Conservation (phyloP, 2,888 invertebrate species). For the Ligdia adustata region DNA sequence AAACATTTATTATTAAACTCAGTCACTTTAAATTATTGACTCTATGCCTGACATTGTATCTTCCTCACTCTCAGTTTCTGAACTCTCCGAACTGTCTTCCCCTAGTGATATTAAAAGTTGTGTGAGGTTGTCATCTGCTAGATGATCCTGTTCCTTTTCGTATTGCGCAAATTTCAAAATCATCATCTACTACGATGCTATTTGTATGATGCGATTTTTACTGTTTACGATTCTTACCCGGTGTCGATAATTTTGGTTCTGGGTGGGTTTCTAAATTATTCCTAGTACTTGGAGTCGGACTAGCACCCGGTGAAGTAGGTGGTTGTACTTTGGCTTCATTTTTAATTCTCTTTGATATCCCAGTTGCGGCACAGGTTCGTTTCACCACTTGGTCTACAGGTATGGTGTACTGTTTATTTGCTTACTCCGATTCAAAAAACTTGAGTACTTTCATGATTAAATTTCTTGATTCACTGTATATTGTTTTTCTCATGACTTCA, state of each 20-base stretch:
- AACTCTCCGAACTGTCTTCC: too few relatives aligned
- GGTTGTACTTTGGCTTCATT: slow-evolving; percentile 24
- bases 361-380: slow-evolving; percentile 39
- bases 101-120: too few relatives aligned
- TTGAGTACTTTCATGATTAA: slow-evolving; percentile 31
- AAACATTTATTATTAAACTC: too few relatives aligned
- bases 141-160: too few relatives aligned
- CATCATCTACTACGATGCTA: slow-evolving; percentile 22
- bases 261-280: slow-evolving; percentile 11
- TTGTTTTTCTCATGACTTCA: too few relatives aligned
- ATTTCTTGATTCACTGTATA: too few relatives aligned
- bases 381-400: too few relatives aligned
- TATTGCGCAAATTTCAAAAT: slow-evolving; percentile 30
- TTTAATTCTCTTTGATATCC: slow-evolving; percentile 35
- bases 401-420: slow-evolving; percentile 26
- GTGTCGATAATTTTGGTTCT: slow-evolving; percentile 28
- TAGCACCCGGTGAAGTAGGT: slow-evolving; percentile 12
- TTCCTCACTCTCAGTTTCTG: too few relatives aligned
- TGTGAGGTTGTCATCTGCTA: too few relatives aligned
- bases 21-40: too few relatives aligned
- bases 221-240: slow-evolving; percentile 33
- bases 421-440: slow-evolving; percentile 34
- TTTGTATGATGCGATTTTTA: too few relatives aligned
- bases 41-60: too few relatives aligned
- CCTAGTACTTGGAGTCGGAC: slow-evolving; percentile 14